These are phyloP conservation scores for Drosophila quadrilineata DNA, from an alignment of 1,140 invertebrate species.

Conservation along the genomic window DNA sequence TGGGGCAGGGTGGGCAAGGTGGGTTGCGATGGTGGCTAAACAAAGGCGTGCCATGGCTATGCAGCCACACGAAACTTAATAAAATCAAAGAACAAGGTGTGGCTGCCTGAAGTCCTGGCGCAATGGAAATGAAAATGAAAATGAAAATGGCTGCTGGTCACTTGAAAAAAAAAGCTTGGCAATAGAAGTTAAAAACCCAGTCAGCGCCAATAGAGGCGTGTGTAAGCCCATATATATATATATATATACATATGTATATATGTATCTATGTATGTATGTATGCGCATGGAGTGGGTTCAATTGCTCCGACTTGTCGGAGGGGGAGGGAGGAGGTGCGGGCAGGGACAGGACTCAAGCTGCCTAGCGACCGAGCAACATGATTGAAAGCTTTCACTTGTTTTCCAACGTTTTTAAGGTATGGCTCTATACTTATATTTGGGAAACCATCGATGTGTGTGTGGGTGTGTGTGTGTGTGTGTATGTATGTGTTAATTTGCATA, in stretches of 20 bases:
- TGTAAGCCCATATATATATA: no score
- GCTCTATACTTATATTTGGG: conserved; percentile 29
- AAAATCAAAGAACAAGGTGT: conserved; percentile 74
- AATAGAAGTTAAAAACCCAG: no score
- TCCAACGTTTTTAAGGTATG: conserved; percentile 65
- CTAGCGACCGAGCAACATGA: conserved; percentile 57
- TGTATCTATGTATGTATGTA: no score
- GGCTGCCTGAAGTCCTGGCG: conserved; percentile 25
- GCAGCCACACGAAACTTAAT: conserved; percentile 59
- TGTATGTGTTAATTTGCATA: conserved; percentile 54
- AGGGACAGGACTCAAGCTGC: no score
- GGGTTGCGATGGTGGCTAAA: conserved; percentile 24
- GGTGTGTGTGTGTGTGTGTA: not conserved
- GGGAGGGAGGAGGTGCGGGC: conserved; percentile 4
- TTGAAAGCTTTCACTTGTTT: conserved; percentile 75
- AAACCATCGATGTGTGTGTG: not conserved
- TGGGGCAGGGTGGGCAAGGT: no score
- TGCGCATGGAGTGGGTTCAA: conserved; percentile 4
- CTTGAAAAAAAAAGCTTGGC: no score
- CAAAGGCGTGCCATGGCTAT: conserved; percentile 22
- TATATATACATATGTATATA: no score
- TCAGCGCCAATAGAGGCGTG: no score
- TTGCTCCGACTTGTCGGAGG: not conserved
- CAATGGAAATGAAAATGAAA: no score
- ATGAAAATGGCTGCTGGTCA: conserved; percentile 52